Evolutionary conservation across 1,140 invertebrate genomes (phyloP), one percentile per base, ranked within the genome.

Genomic region (Euborellia annulipes): DNA sequence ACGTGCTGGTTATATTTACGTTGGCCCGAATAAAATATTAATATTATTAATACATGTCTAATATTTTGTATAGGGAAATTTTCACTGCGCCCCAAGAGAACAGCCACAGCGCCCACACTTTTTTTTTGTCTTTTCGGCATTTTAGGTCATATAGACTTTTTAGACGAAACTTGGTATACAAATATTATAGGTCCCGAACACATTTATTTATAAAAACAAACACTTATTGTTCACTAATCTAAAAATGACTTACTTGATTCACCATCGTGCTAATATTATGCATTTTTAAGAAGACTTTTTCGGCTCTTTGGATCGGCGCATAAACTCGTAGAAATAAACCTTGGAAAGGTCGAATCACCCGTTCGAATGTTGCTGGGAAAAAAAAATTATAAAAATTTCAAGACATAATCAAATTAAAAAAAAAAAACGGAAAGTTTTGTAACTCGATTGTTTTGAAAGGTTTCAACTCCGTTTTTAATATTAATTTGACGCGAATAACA

Each of bases 241-340:
- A 27, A 27, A 27, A 27, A 27, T 27, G 23, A 42, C 34, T 55
- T 65, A 79, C 72, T 64, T 79, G 76, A 54, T 75, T 72, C 3
- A 70, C 64, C 67, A 80, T 71, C 44, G 71, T 71, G 18, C 73
- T 76, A 20, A 80, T 66, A 52, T 79, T 79, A 30, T 67, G 68
- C 72, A 79, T 76, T 50, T 71, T 69, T 45, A 77, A 59, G 50
- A 77, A 76, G 9, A 73, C 50, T 47, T 64, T 67, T 54, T 80
- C 78, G 4, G 70, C 71, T 30, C 69, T 63, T 43, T 76, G 71
- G 6, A 78, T 51, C 0, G 75, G 75, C 3, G 62, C 59, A 54
- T 78, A 78, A 2, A 69, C 47, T 50, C 65, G 62, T 46, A 52
- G 56, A 27, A 76, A 42, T 3, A 72, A 52, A 3, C 48, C 52